Evolutionary conservation across 2,888 invertebrate genomes (phyloP).

Genomic region (Agapostemon virescens): DNA sequence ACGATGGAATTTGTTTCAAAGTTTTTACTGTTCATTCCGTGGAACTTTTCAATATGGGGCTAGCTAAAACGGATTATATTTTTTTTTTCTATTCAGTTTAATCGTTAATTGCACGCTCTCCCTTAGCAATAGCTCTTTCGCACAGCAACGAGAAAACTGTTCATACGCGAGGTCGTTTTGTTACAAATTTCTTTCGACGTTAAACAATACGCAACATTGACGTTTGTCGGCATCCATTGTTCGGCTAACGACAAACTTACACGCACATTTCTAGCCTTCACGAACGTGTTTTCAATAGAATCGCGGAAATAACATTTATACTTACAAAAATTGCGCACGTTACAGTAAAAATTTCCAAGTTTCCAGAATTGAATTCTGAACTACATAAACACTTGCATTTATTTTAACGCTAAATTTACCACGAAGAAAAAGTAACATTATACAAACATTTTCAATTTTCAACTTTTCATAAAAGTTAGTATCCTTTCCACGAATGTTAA

Average conservation of each 20-base stretch:
- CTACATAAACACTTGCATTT: neutral
- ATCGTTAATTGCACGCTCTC: constrained; percentile 29
- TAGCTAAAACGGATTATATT: constrained; percentile 7
- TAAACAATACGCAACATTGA: neutral
- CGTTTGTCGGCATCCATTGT: neutral
- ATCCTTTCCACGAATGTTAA: no score
- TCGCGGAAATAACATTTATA: neutral
- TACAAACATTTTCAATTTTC: no score
- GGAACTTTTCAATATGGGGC: constrained; percentile 14
- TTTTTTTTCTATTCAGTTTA: constrained; percentile 19
- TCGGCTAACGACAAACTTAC: neutral
- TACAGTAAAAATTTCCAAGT: neutral
- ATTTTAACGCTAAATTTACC: no score
- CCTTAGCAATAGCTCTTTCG: neutral
- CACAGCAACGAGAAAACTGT: neutral
- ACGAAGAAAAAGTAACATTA: no score
- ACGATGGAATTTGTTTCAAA: constrained; percentile 16
- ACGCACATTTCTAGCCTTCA: neutral
- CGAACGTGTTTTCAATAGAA: neutral
- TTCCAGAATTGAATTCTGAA: neutral
- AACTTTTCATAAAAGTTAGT: no score
- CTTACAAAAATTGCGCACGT: neutral
- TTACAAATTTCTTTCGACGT: constrained; percentile 1
- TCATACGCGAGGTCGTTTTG: neutral
- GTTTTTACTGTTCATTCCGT: constrained; percentile 24